phyloP scores from a whole-genome alignment of 1,140 invertebrate genomes.

The Drosophila melanica region DNA sequence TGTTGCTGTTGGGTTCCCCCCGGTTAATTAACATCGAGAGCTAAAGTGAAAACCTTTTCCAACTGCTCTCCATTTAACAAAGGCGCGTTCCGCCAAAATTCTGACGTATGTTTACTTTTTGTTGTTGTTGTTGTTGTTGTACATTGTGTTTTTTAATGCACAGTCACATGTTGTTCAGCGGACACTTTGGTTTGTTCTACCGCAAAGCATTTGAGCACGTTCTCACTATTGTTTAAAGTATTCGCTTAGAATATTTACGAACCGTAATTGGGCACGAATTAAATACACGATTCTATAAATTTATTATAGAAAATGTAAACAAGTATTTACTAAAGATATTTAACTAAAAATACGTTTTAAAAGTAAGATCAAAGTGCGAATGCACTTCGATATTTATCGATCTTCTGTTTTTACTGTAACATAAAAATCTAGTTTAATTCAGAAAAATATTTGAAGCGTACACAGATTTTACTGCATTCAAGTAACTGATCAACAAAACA shows the following conservation, averaged over 20 bases:
- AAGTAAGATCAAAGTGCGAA: too few relatives aligned
- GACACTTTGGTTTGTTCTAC: slow-evolving; percentile 16
- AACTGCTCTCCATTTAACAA: not conserved
- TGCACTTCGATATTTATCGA: too few relatives aligned
- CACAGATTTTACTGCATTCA: not conserved
- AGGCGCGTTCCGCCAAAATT: slow-evolving; percentile 23
- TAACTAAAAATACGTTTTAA: too few relatives aligned
- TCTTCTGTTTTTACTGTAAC: too few relatives aligned
- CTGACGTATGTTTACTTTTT: slow-evolving; percentile 13
- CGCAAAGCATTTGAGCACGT: slow-evolving; percentile 10
- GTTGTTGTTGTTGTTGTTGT: too few relatives aligned
- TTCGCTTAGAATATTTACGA: not conserved
- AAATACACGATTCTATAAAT: slow-evolving; percentile 9
- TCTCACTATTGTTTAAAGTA: not conserved
- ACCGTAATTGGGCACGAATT: slow-evolving; percentile 24
- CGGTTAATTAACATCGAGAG: slow-evolving; percentile 47
- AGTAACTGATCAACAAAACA: not conserved
- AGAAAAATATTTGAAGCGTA: not conserved
- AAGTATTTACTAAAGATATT: too few relatives aligned
- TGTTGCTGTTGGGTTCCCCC: slow-evolving; percentile 54
- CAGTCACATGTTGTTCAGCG: slow-evolving; percentile 36
- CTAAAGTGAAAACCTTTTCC: slow-evolving; percentile 33
- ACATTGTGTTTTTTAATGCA: too few relatives aligned
- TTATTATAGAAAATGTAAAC: not conserved
- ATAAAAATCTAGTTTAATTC: too few relatives aligned